Base-by-base conservation (phyloP, 1,140 invertebrate genomes). In the Papilio helenus region DNA sequence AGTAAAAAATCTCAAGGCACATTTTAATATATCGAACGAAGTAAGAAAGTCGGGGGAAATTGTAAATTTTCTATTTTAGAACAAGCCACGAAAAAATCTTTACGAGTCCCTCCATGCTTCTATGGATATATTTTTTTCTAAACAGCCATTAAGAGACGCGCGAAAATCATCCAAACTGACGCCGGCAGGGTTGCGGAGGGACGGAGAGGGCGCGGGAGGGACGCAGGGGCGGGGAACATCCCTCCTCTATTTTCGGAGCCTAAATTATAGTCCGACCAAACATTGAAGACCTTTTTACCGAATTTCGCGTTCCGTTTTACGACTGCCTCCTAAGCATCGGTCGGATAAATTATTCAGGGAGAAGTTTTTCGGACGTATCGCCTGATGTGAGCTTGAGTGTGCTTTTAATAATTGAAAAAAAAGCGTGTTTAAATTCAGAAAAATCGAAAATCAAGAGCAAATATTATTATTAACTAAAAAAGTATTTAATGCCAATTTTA, bases 211-310 rank as follows among this genome's bases (percentile, higher is more conserved):
- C 77, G 46, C 81, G 83, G 29, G 82, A 83, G 79, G 83, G 76
- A 81, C 82, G 79, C 79, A 79, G 80, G 76, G 85, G 84, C 78
- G 79, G 79, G 85, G 86, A 82, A 81, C 86, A 88, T 85, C 89
- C 91, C 91, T 88, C 88, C 76, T 88, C 90, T 92, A 92, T 92
- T 93, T 93, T 93, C 88, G 91, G 88, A 83, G 84, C 88, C 89
- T 92, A 89, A 93, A 86, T 91, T 93, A 93, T 94, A 92, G 89
- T 86, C 87, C 89, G 90, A 88, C 91, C 91, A 90, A 93, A 90
- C 87, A 89, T 90, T 93, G 87, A 90, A 93, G 91, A 92, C 88
- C 92, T 91, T 92, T 89, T 91, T 93, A 91, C 90, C 85, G 89
- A 93, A 93, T 89, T 93, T 89, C 86, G 81, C 89, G 87, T 91